phyloP scores from a whole-genome alignment of 2,797 vertebrate species.

The Enteromius anoplus region DNA sequence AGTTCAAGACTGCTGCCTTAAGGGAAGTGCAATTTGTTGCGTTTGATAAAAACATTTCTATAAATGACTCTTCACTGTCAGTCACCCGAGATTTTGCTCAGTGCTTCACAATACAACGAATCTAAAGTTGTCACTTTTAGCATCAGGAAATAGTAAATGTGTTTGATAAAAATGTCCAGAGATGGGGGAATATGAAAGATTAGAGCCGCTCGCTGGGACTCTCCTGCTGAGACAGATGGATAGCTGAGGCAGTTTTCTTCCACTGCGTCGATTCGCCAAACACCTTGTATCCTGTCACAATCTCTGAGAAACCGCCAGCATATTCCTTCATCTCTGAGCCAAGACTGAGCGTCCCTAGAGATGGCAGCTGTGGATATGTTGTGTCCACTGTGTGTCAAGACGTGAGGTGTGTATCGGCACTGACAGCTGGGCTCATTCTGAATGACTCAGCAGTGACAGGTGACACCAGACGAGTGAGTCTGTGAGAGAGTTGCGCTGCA shows the following conservation, averaged over 20 bases:
- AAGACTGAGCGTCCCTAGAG: constrained; percentile 21
- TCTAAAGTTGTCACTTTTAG: constrained; percentile 13
- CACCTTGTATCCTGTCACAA: constrained; percentile 42
- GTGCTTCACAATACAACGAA: background rate
- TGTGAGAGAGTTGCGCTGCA: background rate
- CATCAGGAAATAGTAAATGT: background rate
- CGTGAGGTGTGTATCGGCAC: constrained; percentile 21
- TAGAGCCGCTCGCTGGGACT: background rate
- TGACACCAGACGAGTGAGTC: constrained; percentile 29
- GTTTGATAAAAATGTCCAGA: background rate
- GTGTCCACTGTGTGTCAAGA: constrained; percentile 13
- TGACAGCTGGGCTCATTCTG: constrained; percentile 11
- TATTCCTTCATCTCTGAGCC: constrained; percentile 23
- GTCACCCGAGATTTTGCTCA: background rate
- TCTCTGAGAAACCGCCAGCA: constrained; percentile 22
- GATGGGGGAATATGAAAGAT: constrained; percentile 14
- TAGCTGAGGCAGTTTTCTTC: constrained; percentile 13
- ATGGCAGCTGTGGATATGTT: constrained; percentile 39
- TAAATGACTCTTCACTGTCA: background rate
- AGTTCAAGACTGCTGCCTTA: background rate
- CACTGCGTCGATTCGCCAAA: background rate
- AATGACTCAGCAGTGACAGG: constrained; percentile 24
- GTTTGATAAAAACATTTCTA: background rate
- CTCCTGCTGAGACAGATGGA: constrained; percentile 19
- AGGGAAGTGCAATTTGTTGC: background rate